A percentile compares a stretch with the other conserved stretches of the same genome.
phyloP scores from a whole-genome alignment of 2,888 invertebrate genomes.

The Heliconius cydno region DNA sequence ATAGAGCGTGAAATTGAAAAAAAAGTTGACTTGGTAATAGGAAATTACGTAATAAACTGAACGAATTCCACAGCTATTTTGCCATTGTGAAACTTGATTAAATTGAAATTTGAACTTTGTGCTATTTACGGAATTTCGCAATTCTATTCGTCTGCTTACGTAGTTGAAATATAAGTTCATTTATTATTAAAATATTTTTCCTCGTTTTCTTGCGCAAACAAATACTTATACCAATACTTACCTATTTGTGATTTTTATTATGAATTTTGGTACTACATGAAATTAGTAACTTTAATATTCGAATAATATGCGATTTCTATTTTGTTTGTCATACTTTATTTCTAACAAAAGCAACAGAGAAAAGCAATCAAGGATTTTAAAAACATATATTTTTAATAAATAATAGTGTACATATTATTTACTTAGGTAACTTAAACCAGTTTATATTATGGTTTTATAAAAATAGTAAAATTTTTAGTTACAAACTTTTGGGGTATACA shows the following conservation, averaged over 20 bases:
- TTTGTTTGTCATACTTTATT: no score
- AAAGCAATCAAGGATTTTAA: no score
- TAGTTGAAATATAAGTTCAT: neutral
- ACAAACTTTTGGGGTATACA: no score
- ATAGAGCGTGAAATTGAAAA: neutral
- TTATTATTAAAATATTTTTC: neutral
- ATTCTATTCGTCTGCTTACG: neutral
- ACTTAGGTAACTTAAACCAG: no score
- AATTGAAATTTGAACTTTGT: neutral
- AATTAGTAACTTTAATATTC: no score
- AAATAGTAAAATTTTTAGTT: no score
- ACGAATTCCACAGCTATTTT: neutral
- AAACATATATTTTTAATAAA: no score
- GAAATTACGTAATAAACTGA: slow-evolving; percentile 7
- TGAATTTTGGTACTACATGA: neutral
- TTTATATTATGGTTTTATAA: no score
- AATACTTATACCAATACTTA: neutral
- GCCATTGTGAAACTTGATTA: slow-evolving; percentile 19
- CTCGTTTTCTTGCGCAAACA: neutral
- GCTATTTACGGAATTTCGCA: neutral
- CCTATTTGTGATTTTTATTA: neutral
- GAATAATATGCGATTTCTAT: no score
- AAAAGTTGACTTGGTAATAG: neutral
- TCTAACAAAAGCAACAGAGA: no score
- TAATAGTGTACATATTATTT: no score